Evolutionary conservation across 2,113 vertebrate species (phyloP).

Genomic region (Embiotoca jacksoni): DNA sequence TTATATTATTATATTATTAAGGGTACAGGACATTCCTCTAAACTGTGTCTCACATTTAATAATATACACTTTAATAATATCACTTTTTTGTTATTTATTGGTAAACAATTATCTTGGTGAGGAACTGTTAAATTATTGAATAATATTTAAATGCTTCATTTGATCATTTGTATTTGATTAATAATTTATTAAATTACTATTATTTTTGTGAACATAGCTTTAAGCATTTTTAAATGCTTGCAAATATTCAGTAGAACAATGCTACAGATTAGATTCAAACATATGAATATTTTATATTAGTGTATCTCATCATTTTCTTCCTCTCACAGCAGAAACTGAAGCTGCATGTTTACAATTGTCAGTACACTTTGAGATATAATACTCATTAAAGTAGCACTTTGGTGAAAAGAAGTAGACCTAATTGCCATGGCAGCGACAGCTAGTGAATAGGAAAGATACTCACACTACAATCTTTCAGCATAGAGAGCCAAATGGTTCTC

Average conservation of each 20-base stretch:
- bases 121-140: slow-evolving; percentile 52
- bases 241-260: slow-evolving; percentile 48
- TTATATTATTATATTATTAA: slow-evolving; percentile 1
- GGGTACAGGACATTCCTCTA: not conserved
- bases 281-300: slow-evolving; percentile 71
- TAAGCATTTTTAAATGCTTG: slow-evolving; percentile 46
- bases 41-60: slow-evolving; percentile 29
- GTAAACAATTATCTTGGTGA: slow-evolving; percentile 41
- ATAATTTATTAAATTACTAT: slow-evolving; percentile 59
- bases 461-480: slow-evolving; percentile 48
- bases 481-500: slow-evolving; percentile 53
- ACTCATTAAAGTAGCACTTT: slow-evolving; percentile 62
- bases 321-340: slow-evolving; percentile 58
- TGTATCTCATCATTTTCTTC: slow-evolving; percentile 29
- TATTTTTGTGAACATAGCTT: slow-evolving; percentile 52
- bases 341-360: slow-evolving; percentile 53
- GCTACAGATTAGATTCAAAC: slow-evolving; percentile 55
- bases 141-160: slow-evolving; percentile 54
- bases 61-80: slow-evolving; percentile 48
- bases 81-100: slow-evolving; percentile 49
- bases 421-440: slow-evolving; percentile 44
- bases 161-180: slow-evolving; percentile 57
- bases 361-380: slow-evolving; percentile 62
- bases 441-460: slow-evolving; percentile 54
- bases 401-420: slow-evolving; percentile 40